These are phyloP conservation scores for Malurus melanocephalus DNA, from an alignment of 2,113 vertebrate genomes.

Conservation along the genomic window DNA sequence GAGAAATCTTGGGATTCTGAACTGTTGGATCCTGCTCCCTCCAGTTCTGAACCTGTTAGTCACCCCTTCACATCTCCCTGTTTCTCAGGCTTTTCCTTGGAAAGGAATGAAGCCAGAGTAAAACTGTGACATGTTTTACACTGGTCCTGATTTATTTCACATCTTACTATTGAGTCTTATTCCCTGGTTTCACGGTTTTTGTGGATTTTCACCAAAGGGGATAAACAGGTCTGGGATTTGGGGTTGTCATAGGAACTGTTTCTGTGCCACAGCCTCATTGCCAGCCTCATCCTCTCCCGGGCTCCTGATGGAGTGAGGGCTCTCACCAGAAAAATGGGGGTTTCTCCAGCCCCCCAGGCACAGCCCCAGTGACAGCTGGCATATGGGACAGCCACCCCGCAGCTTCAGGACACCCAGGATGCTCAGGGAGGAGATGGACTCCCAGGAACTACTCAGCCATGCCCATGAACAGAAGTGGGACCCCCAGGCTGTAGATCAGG, in stretches of 20 bases:
- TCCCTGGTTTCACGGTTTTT: neutral
- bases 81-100: neutral
- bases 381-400: rapidly evolving
- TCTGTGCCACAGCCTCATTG: neutral
- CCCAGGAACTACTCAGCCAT: neutral
- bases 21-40: rapidly evolving
- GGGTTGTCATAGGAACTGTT: conserved; percentile 69
- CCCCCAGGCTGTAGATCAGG: neutral
- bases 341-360: neutral
- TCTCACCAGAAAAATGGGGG: rapidly evolving
- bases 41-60: neutral
- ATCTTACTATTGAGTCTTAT: neutral
- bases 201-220: conserved; percentile 36
- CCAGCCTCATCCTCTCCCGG: neutral
- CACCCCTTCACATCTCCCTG: neutral
- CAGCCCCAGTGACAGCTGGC: rapidly evolving
- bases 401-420: rapidly evolving
- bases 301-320: neutral
- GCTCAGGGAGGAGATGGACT: neutral
- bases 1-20: neutral
- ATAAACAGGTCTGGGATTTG: conserved; percentile 46
- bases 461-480: rapidly evolving
- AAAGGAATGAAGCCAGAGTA: neutral
- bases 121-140: neutral
- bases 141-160: neutral